These are phyloP conservation scores for Parauchenoglanis ngamensis DNA, from an alignment of 2,797 vertebrate species.

Conservation along the genomic window DNA sequence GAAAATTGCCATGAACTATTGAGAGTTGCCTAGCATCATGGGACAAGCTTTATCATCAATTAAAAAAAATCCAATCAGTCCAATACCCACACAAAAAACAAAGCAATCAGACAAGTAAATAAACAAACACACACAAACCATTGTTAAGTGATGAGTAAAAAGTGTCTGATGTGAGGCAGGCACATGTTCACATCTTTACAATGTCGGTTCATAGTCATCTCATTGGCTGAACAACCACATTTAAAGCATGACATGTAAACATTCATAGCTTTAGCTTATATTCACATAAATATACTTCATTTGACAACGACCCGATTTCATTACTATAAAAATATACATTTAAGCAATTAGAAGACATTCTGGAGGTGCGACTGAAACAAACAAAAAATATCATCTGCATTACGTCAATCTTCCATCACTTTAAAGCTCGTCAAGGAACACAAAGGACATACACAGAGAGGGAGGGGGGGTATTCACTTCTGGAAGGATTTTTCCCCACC, in stretches of 20 bases:
- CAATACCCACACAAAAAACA: neutral
- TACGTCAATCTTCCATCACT: neutral
- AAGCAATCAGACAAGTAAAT: neutral
- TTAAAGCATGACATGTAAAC: slow-evolving; percentile 2
- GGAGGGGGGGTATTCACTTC: neutral
- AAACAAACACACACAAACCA: neutral
- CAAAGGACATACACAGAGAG: neutral
- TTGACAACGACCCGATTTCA: no score
- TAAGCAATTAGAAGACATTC: neutral
- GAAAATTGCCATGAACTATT: neutral
- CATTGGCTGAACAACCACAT: neutral
- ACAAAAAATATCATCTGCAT: neutral
- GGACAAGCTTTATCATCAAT: neutral
- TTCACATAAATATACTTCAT: neutral
- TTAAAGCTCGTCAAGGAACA: neutral
- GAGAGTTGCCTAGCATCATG: neutral
- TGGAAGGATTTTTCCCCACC: no score
- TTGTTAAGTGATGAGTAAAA: neutral
- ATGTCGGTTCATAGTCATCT: neutral
- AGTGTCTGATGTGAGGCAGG: neutral
- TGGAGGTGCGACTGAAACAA: neutral
- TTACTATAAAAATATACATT: neutral
- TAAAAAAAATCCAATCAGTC: neutral
- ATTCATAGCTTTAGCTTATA: neutral
- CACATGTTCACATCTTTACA: neutral